Percentiles rank a stretch among this genome's conserved stretches.
phyloP scores from a whole-genome alignment of 2,888 invertebrate genomes.

The Colostygia pectinataria region DNA sequence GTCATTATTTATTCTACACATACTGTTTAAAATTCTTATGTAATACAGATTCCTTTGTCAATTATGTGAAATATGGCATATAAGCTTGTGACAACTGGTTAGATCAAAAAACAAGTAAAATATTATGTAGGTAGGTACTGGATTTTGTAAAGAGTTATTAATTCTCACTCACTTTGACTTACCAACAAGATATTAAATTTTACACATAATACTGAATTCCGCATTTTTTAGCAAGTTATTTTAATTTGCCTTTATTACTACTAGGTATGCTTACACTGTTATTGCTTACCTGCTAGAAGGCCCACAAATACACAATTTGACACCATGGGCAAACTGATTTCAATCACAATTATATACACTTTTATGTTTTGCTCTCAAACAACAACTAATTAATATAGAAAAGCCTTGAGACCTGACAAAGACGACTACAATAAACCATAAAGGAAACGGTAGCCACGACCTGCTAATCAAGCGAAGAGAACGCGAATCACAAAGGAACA shows the following conservation, averaged over 20 bases:
- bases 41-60: too few relatives aligned
- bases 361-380: slow-evolving; percentile 15
- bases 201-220: background rate
- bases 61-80: too few relatives aligned
- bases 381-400: slow-evolving; percentile 28
- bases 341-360: slow-evolving; percentile 25
- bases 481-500: slow-evolving; percentile 74
- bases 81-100: too few relatives aligned
- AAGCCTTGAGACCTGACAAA: slow-evolving; percentile 48
- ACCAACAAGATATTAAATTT: too few relatives aligned
- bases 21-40: too few relatives aligned
- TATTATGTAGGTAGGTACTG: too few relatives aligned
- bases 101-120: too few relatives aligned
- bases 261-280: too few relatives aligned
- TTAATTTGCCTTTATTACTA: slow-evolving; percentile 1
- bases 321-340: slow-evolving; percentile 61
- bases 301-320: slow-evolving; percentile 71
- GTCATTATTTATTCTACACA: too few relatives aligned
- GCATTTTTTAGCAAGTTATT: slow-evolving; percentile 16
- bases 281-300: slow-evolving; percentile 59
- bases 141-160: too few relatives aligned
- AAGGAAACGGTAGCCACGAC: slow-evolving; percentile 64
- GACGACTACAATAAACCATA: slow-evolving; percentile 49
- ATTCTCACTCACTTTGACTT: too few relatives aligned
- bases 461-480: slow-evolving; percentile 62